phyloP scores from a whole-genome alignment of 2,888 invertebrate species.

The Drosophila dives region DNA sequence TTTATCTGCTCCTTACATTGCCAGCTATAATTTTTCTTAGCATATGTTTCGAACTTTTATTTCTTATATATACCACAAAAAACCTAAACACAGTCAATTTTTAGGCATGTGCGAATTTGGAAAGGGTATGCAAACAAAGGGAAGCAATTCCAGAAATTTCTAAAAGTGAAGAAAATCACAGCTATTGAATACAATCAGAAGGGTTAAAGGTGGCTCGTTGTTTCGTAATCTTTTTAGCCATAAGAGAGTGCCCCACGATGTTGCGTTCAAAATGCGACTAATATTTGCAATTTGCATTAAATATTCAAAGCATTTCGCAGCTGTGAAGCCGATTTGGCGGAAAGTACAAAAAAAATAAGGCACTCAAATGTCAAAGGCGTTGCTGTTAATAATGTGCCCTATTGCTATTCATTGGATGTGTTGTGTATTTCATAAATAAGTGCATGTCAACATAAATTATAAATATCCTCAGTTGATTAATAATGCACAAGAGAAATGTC shows the following conservation, averaged over 20 bases:
- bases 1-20: background rate
- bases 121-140: constrained; percentile 10
- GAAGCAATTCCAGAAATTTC: constrained; percentile 24
- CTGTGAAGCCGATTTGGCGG: constrained; percentile 28
- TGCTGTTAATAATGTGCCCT: constrained; percentile 46
- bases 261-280: constrained; percentile 38
- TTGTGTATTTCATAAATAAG: constrained; percentile 67
- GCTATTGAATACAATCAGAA: constrained; percentile 25
- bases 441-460: constrained; percentile 79
- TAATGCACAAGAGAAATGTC: constrained; percentile 72
- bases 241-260: constrained; percentile 3
- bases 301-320: constrained; percentile 44
- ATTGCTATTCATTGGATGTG: constrained; percentile 32
- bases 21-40: background rate
- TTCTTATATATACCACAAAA: too few relatives aligned
- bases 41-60: background rate
- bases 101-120: background rate
- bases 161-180: constrained; percentile 25
- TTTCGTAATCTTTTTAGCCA: constrained; percentile 40
- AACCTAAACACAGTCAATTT: background rate
- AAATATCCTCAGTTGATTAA: constrained; percentile 75
- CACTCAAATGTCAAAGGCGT: constrained; percentile 24
- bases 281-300: constrained; percentile 59
- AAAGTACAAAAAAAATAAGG: background rate
- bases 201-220: constrained; percentile 30